phyloP scores from a whole-genome alignment of 2,797 vertebrate species.

The Characodon lateralis region DNA sequence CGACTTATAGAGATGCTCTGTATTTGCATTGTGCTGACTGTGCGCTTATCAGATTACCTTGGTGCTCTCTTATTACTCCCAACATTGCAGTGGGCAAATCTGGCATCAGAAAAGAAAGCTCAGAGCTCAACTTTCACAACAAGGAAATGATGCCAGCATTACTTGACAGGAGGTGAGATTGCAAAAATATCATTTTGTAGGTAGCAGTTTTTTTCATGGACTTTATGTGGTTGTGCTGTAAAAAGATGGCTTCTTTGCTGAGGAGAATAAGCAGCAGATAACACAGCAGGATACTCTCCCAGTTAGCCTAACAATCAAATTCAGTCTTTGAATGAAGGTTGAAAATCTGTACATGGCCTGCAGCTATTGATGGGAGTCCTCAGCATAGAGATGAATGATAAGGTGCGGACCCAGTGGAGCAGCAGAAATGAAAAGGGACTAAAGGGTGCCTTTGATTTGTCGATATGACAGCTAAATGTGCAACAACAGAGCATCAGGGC shows the following conservation, averaged over 20 bases:
- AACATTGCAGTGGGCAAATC: not conserved
- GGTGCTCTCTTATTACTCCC: not conserved
- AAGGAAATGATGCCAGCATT: not conserved
- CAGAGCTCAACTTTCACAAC: not conserved
- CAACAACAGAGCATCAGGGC: not conserved
- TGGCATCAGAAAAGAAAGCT: not conserved
- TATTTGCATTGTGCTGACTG: not conserved
- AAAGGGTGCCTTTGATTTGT: conserved; percentile 24
- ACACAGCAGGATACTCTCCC: not conserved
- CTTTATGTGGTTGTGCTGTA: not conserved
- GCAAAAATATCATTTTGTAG: not conserved
- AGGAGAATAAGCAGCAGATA: not conserved
- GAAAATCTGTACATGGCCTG: conserved; percentile 17
- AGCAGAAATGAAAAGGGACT: conserved; percentile 27
- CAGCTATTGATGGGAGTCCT: conserved; percentile 36
- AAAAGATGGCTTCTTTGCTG: not conserved
- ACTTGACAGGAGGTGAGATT: conserved; percentile 1
- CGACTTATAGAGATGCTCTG: not conserved
- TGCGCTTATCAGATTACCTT: not conserved
- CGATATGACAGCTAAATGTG: conserved; percentile 6
- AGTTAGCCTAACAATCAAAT: not conserved
- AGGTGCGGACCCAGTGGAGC: not conserved
- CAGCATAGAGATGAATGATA: conserved; percentile 28
- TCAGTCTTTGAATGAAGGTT: conserved; percentile 39
- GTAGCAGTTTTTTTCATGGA: not conserved